Percentiles rank a stretch among this genome's conserved stretches.
phyloP scores from a whole-genome alignment of 2,888 invertebrate species.

The Lochmaea capreae region DNA sequence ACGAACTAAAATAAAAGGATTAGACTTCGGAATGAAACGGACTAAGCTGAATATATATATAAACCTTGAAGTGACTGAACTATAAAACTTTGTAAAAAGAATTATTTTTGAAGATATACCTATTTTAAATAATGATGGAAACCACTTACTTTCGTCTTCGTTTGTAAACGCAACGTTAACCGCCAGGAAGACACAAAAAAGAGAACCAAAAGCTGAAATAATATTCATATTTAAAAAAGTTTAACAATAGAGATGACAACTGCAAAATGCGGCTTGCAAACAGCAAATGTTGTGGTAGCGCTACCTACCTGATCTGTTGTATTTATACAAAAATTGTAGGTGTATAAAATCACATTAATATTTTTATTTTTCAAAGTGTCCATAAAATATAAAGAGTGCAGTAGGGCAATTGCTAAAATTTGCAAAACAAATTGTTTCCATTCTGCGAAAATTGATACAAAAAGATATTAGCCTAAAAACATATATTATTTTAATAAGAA shows the following conservation, averaged over 20 bases:
- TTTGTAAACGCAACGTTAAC: too few species aligned
- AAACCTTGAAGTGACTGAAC: too few species aligned
- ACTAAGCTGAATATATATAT: too few species aligned
- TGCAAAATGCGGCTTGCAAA: background rate
- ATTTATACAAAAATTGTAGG: conserved; percentile 10
- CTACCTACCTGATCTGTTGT: background rate
- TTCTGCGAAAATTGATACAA: background rate
- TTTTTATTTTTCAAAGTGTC: background rate
- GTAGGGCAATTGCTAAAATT: conserved; percentile 13
- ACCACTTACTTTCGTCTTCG: too few species aligned
- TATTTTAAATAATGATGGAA: too few species aligned
- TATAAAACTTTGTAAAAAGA: too few species aligned
- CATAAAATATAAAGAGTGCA: background rate
- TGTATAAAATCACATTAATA: background rate
- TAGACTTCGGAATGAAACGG: too few species aligned
- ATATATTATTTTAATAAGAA: background rate
- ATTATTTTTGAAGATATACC: too few species aligned
- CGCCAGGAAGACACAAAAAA: background rate
- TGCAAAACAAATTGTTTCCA: background rate
- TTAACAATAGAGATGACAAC: background rate
- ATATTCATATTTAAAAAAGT: background rate
- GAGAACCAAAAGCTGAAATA: background rate
- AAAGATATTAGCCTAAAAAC: conserved; percentile 5
- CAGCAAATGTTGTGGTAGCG: background rate
- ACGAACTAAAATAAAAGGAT: too few species aligned